Evolutionary conservation across 2,888 invertebrate genomes (phyloP).

Genomic region (Eurytoma californica): DNA sequence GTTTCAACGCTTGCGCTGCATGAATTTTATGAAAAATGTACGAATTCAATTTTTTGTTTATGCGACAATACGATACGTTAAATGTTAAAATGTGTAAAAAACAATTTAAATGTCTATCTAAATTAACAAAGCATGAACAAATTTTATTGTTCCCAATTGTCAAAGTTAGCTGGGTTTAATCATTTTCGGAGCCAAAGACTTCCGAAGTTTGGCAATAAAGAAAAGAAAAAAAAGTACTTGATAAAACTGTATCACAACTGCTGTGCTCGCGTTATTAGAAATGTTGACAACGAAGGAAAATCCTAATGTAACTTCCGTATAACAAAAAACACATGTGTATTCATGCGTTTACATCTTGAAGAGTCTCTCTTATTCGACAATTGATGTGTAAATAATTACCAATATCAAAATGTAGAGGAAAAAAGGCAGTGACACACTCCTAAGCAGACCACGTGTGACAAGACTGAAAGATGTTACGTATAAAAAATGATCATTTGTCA

Average conservation of each 20-base stretch:
- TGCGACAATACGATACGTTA: constrained; percentile 11
- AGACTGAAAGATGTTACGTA: constrained; percentile 57
- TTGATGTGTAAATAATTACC: constrained; percentile 56
- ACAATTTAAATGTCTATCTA: constrained; percentile 30
- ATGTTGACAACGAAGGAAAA: constrained; percentile 49
- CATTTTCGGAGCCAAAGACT: constrained; percentile 47
- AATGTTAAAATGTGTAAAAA: constrained; percentile 30
- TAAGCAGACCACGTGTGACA: constrained; percentile 57
- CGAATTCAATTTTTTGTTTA: constrained; percentile 39
- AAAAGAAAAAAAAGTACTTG: neutral
- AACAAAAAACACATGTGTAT: constrained; percentile 36
- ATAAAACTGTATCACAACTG: constrained; percentile 17
- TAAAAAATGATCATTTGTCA: constrained; percentile 50
- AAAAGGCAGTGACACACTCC: constrained; percentile 46
- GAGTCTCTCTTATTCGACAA: constrained; percentile 45
- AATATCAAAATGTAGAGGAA: constrained; percentile 55
- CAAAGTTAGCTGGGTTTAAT: constrained; percentile 27
- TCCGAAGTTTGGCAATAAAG: constrained; percentile 46
- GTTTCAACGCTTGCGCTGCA: constrained; percentile 54
- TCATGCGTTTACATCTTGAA: constrained; percentile 44
- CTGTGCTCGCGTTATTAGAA: constrained; percentile 40
- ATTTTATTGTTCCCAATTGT: constrained; percentile 25
- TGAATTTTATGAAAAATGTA: constrained; percentile 44
- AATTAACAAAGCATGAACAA: constrained; percentile 21
- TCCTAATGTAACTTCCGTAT: constrained; percentile 41